Percentiles rank a stretch among this genome's conserved stretches.
Evolutionary conservation across 2,888 invertebrate species (phyloP).

Genomic region (Sialis lutaria): DNA sequence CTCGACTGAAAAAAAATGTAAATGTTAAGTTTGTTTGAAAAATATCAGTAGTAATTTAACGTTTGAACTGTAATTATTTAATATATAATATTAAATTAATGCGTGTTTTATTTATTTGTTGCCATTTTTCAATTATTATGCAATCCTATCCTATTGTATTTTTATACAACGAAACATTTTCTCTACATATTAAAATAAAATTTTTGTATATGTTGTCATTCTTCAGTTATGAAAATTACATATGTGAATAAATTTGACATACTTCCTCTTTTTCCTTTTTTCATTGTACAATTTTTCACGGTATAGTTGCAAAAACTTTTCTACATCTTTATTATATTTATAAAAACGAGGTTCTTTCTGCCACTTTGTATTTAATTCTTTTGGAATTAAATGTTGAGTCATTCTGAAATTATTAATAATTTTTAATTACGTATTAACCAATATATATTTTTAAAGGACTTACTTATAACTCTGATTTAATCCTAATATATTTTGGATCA

Average conservation of each 20-base stretch:
- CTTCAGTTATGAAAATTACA: no score
- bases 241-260: slow-evolving; percentile 13
- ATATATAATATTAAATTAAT: no score
- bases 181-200: no score
- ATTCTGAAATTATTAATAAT: slow-evolving; percentile 19
- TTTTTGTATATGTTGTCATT: no score
- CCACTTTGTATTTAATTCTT: slow-evolving; percentile 48
- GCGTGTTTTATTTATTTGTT: no score
- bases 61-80: no score
- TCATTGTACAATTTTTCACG: slow-evolving; percentile 44
- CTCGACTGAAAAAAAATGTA: slow-evolving; percentile 26
- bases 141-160: no score
- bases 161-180: no score
- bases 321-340: slow-evolving; percentile 39
- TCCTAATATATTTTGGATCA: slow-evolving; percentile 42
- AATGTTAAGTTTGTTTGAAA: not conserved
- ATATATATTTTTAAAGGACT: not conserved
- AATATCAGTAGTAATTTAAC: no score
- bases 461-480: slow-evolving; percentile 34
- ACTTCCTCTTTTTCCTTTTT: slow-evolving; percentile 38
- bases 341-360: slow-evolving; percentile 35
- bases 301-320: slow-evolving; percentile 39
- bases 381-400: slow-evolving; percentile 46
- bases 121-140: no score
- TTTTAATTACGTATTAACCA: not conserved